phyloP scores from a whole-genome alignment of 1,140 invertebrate genomes.

The Brachionus paranguensis region DNA sequence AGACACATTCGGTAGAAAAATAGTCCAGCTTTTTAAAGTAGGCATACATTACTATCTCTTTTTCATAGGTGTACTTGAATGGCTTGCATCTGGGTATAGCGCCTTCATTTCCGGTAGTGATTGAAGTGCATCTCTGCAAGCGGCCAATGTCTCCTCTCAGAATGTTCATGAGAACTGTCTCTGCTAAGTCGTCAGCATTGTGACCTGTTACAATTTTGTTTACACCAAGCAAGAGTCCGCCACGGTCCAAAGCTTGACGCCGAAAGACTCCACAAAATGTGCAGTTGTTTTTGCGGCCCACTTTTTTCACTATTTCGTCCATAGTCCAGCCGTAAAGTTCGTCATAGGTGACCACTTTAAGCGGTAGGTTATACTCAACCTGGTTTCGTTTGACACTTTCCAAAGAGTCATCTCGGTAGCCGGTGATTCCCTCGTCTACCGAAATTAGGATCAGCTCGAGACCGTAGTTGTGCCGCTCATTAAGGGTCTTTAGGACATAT shows the following conservation, averaged over 20 bases:
- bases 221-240: constrained; percentile 75
- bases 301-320: constrained; percentile 91
- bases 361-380: constrained; percentile 80
- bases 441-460: constrained; percentile 85
- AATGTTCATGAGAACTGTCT: constrained; percentile 96
- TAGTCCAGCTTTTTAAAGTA: constrained; percentile 95
- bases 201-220: constrained; percentile 92
- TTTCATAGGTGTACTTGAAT: constrained; percentile 96
- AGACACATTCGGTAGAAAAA: constrained; percentile 97
- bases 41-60: constrained; percentile 98
- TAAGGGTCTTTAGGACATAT: constrained; percentile 79
- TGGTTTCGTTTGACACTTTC: constrained; percentile 88
- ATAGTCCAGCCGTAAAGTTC: constrained; percentile 99
- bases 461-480: constrained; percentile 83
- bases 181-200: constrained; percentile 98
- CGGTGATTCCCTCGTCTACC: constrained; percentile 96
- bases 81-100: constrained; percentile 88
- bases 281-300: constrained; percentile 95
- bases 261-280: constrained; percentile 97
- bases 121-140: constrained; percentile 79
- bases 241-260: constrained; percentile 87
- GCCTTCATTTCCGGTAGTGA: constrained; percentile 63
- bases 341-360: constrained; percentile 89
- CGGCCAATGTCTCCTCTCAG: constrained; percentile 90
- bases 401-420: constrained; percentile 94